Evolutionary conservation across 2,113 vertebrate genomes (phyloP).

Genomic region (Pyxicephalus adspersus): DNA sequence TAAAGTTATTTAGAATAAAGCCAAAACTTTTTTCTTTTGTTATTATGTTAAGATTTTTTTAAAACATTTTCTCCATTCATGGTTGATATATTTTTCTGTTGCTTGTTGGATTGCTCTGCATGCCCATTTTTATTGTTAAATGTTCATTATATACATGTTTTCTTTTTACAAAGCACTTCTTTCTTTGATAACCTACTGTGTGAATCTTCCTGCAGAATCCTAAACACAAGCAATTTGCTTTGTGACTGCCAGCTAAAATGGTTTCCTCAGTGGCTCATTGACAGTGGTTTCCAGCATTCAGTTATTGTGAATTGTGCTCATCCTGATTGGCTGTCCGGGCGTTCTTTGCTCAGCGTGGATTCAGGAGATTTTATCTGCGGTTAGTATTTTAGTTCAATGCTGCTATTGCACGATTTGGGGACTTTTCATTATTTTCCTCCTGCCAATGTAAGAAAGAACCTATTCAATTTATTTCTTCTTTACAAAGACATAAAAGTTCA

Average conservation of each 20-base stretch:
- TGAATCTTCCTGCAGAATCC: constrained; percentile 65
- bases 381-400: constrained; percentile 63
- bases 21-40: no score
- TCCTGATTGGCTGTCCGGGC: constrained; percentile 75
- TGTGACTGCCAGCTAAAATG: constrained; percentile 82
- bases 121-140: background rate
- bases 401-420: background rate
- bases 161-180: background rate
- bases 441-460: no score
- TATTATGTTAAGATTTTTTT: no score
- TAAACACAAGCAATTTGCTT: constrained; percentile 79
- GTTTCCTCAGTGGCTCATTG: constrained; percentile 74
- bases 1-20: no score
- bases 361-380: constrained; percentile 77
- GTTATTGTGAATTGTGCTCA: constrained; percentile 75
- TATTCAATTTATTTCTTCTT: no score
- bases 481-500: no score
- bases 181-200: constrained; percentile 11
- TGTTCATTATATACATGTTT: background rate
- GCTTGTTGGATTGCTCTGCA: background rate
- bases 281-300: constrained; percentile 65
- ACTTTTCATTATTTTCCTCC: no score
- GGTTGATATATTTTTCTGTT: no score
- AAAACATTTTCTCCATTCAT: no score
- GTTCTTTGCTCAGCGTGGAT: constrained; percentile 74